Evolutionary conservation across 2,888 invertebrate genomes (phyloP), one percentile per base, ranked within the genome.

Genomic region (Odontothrips loti): DNA sequence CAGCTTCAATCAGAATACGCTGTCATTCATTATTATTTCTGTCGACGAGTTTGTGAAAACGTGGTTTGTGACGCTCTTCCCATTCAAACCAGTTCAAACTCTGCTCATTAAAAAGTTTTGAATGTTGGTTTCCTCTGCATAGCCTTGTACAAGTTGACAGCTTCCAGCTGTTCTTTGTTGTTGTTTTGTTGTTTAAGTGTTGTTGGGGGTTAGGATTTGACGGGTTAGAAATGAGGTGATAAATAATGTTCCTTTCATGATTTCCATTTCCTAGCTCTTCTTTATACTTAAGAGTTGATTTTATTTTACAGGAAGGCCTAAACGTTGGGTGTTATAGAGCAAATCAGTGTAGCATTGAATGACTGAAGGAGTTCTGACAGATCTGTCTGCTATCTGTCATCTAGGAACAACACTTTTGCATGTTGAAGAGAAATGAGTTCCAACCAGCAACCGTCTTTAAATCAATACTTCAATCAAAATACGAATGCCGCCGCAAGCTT

Each of bases 401-500:
- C n/a, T 4, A 27, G 23, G 68, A 23, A 17, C 11, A 58, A 6
- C 11, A 58, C 58, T 20, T 17, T 23, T 23, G 23, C 3, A n/a
- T 12, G n/a, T 9, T 27, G 9, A 75, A 12, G 27, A 75, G 23
- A 27, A 0, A 75, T 75, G 68, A 23, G 12, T 27, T 27, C 68
- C 8, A 75, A 75, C 12, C 68, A 75, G 68, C 68, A 23, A 75
- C 68, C 68, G 10, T 75, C 68, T 0, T 27, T 79, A 17, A 82
- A 82, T 58, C 80, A 82, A 47, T 82, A 82, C 79, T 82, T 82
- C 79, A 63, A 78, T n/a, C 78, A 81, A 27, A 27, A 75, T 27
- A 12, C 68, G 4, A 27, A n/a, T n/a, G 51, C 80, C 43, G 48
- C 79, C 34, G 81, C 83, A 43, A 85, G 83, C 82, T 84, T 86